Evolutionary conservation across 2,888 invertebrate species (phyloP).

Genomic region (Drosophila borborema): DNA sequence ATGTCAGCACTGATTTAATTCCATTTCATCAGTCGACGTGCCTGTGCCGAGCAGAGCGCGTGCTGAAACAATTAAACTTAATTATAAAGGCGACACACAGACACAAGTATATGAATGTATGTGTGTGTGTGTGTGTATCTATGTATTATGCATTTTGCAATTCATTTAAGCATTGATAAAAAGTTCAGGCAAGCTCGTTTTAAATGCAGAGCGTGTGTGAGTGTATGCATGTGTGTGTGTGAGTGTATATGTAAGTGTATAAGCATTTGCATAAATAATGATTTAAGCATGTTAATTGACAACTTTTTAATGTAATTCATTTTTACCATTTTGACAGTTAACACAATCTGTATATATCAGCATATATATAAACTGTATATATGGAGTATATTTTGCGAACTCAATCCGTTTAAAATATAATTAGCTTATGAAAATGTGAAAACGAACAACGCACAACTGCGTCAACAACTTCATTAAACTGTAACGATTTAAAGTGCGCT

Average conservation of each 20-base stretch:
- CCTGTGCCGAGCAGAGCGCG: conserved; percentile 39
- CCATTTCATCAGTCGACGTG: conserved; percentile 58
- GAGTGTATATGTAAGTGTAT: background rate
- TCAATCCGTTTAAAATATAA: conserved; percentile 42
- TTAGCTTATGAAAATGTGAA: conserved; percentile 57
- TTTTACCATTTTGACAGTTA: conserved; percentile 45
- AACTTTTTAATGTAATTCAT: conserved; percentile 71
- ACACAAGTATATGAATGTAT: conserved; percentile 2
- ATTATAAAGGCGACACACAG: conserved; percentile 59
- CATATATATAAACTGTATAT: background rate
- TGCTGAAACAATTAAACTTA: conserved; percentile 80
- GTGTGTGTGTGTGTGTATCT: conserved; percentile 10
- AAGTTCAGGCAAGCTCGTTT: conserved; percentile 54
- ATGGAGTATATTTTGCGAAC: background rate
- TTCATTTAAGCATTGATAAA: conserved; percentile 66
- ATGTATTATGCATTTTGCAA: conserved; percentile 37
- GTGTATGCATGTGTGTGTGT: conserved; percentile 3
- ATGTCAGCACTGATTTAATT: conserved; percentile 79
- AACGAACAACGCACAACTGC: conserved; percentile 30
- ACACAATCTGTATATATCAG: conserved; percentile 1
- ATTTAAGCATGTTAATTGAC: conserved; percentile 71
- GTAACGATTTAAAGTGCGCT: conserved; percentile 54
- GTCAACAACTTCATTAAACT: conserved; percentile 52
- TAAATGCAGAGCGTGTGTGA: conserved; percentile 31
- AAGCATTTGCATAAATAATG: conserved; percentile 51